Evolutionary conservation across 2,113 vertebrate species (phyloP).

Genomic region (Loxodonta africana): DNA sequence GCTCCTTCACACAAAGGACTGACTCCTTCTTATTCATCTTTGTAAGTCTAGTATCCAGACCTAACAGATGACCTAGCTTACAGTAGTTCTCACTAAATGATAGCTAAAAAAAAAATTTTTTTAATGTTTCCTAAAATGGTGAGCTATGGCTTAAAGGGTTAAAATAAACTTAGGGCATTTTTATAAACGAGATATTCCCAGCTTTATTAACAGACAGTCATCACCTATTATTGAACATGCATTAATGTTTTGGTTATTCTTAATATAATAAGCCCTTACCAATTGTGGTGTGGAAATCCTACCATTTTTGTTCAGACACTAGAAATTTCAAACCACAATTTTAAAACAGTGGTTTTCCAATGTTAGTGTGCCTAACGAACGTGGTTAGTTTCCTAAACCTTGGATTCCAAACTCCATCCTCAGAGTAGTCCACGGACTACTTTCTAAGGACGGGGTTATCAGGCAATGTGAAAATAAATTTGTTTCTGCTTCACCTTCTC

Average conservation of each 20-base stretch:
- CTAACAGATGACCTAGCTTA: not conserved
- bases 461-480: not conserved
- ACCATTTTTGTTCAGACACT: slow-evolving; percentile 10
- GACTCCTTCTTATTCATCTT: not conserved
- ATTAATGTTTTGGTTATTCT: slow-evolving; percentile 8
- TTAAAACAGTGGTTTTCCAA: slow-evolving; percentile 55
- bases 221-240: not conserved
- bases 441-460: not conserved
- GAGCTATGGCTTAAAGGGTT: not conserved
- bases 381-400: not conserved
- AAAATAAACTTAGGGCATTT: not conserved
- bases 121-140: slow-evolving; percentile 29
- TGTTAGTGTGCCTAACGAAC: not conserved
- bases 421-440: not conserved
- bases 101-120: not conserved
- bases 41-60: not conserved
- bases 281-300: not conserved
- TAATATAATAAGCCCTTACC: slow-evolving; percentile 41
- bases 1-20: not conserved
- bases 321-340: slow-evolving; percentile 49
- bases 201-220: slow-evolving; percentile 6
- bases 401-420: not conserved
- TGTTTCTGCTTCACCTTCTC: slow-evolving; percentile 26
- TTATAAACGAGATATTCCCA: slow-evolving; percentile 1
- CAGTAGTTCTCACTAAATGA: slow-evolving; percentile 37